Conservation (phyloP, 2,888 invertebrate species). For the Hemistola chrysoprasaria region DNA sequence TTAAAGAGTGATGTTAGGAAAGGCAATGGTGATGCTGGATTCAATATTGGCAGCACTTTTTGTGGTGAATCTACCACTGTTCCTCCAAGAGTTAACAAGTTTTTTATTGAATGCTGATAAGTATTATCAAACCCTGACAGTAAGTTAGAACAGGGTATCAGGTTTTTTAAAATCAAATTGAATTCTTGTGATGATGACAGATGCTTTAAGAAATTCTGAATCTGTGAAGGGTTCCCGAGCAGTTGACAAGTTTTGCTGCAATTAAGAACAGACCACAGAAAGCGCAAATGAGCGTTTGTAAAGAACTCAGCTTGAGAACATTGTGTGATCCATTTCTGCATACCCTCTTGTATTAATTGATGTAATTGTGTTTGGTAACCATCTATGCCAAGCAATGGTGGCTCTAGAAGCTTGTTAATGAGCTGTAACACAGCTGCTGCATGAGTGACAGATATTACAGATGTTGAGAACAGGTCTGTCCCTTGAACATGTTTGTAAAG, state of each 20-base stretch:
- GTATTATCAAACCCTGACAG: constrained; percentile 60
- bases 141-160: constrained; percentile 64
- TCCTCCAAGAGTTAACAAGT: constrained; percentile 58
- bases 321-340: constrained; percentile 76
- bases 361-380: constrained; percentile 59
- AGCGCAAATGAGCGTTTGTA: constrained; percentile 68
- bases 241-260: constrained; percentile 59
- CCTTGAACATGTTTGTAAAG: constrained; percentile 82
- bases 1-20: constrained; percentile 66
- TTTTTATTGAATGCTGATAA: constrained; percentile 55
- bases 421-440: constrained; percentile 79
- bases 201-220: constrained; percentile 49
- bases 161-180: constrained; percentile 58
- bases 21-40: constrained; percentile 59
- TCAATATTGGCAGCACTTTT: constrained; percentile 65
- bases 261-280: constrained; percentile 61
- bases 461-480: constrained; percentile 70
- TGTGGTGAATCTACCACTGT: constrained; percentile 55
- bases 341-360: constrained; percentile 63
- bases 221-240: constrained; percentile 50
- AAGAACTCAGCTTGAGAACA: constrained; percentile 57
- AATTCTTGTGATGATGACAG: constrained; percentile 73
- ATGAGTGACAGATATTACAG: constrained; percentile 80
- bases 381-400: constrained; percentile 37
- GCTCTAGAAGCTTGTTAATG: constrained; percentile 49